Evolutionary conservation across 2,797 vertebrate genomes (phyloP).

Genomic region (Cirrhinus molitorella): DNA sequence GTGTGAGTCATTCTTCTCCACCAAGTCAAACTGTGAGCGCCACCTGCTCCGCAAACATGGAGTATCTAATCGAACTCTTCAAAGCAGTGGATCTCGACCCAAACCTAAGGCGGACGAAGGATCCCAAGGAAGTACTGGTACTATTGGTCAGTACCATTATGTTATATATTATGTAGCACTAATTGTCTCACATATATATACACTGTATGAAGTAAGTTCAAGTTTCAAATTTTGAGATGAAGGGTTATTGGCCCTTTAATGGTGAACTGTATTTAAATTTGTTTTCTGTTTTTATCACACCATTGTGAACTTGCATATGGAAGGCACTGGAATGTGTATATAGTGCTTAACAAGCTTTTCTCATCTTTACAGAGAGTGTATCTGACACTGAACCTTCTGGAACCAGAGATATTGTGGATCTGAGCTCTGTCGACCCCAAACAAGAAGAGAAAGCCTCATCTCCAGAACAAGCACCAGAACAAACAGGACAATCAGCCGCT

Average conservation of each 20-base stretch:
- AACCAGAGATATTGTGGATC: conserved; percentile 21
- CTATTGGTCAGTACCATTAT: conserved; percentile 28
- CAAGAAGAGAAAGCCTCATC: conserved; percentile 24
- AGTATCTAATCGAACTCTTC: conserved; percentile 81
- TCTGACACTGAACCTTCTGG: conserved; percentile 55
- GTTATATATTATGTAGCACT: background rate
- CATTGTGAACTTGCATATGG: background rate
- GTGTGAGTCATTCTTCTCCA: conserved; percentile 87
- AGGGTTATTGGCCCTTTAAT: background rate
- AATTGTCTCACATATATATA: background rate
- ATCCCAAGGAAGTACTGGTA: conserved; percentile 81
- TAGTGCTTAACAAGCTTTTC: background rate
- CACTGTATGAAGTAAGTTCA: background rate
- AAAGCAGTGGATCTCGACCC: conserved; percentile 78
- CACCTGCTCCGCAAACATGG: conserved; percentile 90
- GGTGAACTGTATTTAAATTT: too few species aligned
- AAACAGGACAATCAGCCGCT: conserved; percentile 21
- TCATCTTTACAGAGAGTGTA: conserved; percentile 54
- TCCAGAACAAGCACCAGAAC: conserved; percentile 27
- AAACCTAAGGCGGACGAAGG: conserved; percentile 81
- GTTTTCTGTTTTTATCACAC: too few species aligned
- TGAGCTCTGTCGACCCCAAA: conserved; percentile 15
- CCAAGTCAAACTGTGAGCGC: conserved; percentile 92
- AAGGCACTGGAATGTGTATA: too few species aligned
- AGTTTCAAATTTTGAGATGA: conserved; percentile 14